A percentile compares a stretch with the other conserved stretches of the same genome.
These are phyloP conservation scores for Scytalopus superciliaris DNA, from an alignment of 2,113 vertebrate genomes.

Conservation along the genomic window DNA sequence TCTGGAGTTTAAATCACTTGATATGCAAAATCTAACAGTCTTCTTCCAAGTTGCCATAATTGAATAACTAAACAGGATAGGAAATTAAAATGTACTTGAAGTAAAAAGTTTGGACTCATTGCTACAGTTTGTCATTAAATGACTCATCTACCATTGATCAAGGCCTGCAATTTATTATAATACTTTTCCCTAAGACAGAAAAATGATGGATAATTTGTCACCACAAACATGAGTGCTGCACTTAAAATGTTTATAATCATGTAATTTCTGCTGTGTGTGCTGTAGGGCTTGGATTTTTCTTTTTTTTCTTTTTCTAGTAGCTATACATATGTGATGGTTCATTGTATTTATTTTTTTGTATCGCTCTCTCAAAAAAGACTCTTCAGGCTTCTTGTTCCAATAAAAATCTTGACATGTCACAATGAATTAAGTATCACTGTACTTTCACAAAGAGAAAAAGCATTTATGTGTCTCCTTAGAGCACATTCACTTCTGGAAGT, in stretches of 20 bases:
- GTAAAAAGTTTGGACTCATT: neutral
- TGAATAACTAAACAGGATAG: neutral
- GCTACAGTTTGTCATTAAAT: neutral
- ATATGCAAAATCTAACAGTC: neutral
- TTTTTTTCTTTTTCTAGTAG: neutral
- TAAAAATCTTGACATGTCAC: neutral
- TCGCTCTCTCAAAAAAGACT: neutral
- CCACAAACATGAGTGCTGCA: neutral
- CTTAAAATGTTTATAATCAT: neutral
- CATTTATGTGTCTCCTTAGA: neutral
- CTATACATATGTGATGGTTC: neutral
- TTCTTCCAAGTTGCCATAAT: neutral
- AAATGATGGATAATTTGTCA: neutral
- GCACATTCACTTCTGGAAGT: neutral
- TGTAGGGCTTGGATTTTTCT: neutral
- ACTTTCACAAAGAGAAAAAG: neutral
- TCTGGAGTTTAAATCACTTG: neutral
- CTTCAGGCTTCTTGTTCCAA: neutral
- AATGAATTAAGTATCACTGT: neutral
- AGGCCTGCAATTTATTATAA: neutral
- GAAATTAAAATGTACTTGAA: neutral
- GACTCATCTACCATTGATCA: neutral
- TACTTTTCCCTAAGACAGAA: neutral
- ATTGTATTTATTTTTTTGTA: neutral
- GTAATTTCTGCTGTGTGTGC: neutral